phyloP scores from a whole-genome alignment of 2,113 vertebrate genomes.

The Bufo bufo region DNA sequence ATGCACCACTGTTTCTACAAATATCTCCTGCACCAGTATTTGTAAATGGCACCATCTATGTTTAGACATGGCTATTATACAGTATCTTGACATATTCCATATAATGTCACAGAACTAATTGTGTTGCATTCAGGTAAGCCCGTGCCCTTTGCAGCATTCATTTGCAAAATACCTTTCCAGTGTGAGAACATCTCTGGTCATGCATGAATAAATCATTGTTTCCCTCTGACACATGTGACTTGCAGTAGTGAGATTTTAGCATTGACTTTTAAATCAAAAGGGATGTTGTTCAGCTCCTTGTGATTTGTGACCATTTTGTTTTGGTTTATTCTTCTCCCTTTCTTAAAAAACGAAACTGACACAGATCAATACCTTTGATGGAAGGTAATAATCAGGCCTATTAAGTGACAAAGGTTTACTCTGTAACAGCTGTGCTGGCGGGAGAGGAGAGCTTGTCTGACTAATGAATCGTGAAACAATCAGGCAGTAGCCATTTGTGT shows the following conservation, averaged over 20 bases:
- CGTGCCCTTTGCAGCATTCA: neutral
- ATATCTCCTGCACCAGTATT: neutral
- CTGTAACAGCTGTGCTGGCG: constrained; percentile 99
- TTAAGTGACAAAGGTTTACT: constrained; percentile 99
- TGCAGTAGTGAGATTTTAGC: neutral
- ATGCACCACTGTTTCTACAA: neutral
- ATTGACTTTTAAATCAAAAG: constrained; percentile 20
- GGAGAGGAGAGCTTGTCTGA: constrained; percentile 98
- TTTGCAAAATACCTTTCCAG: neutral
- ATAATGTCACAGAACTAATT: neutral
- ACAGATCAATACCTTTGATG: constrained; percentile 99
- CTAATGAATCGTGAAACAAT: constrained; percentile 99
- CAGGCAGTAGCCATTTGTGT: constrained; percentile 99
- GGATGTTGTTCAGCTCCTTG: constrained; percentile 23
- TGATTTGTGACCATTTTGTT: constrained; percentile 37
- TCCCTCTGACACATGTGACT: neutral
- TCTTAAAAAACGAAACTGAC: constrained; percentile 88
- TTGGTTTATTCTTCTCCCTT: constrained; percentile 69
- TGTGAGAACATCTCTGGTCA: neutral
- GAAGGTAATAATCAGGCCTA: constrained; percentile 98
- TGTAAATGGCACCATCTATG: neutral
- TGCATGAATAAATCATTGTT: constrained; percentile 4
- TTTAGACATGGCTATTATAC: neutral
- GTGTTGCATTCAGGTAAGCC: neutral
- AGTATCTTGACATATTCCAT: neutral